Base-by-base conservation (phyloP, 2,888 invertebrate species). In the Neoscelio sp. region DNA sequence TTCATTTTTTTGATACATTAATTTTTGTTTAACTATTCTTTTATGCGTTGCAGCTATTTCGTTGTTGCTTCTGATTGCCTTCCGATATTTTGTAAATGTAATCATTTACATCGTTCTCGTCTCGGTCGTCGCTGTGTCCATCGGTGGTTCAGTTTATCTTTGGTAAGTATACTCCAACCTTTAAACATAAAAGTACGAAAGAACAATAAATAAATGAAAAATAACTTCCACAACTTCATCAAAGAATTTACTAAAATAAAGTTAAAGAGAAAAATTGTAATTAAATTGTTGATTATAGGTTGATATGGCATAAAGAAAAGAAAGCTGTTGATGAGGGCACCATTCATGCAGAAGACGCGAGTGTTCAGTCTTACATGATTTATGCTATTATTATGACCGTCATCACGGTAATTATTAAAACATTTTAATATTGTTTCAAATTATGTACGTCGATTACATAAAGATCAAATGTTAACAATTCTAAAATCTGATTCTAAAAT, bases 31-130 rank as follows among this genome's bases (percentile, higher is more conserved):
- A 13, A 38, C 38, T 18, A 20, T 15, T 18, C n/a, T n/a, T n/a
- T n/a, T n/a, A n/a, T n/a, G n/a, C n/a, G n/a, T 91, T 91, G 75
- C 87, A 93, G 93, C 88, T n/a, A 89, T 93, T 64, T 93, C 94
- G 0, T 83, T 92, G 38, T 80, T 92, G 1, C 90, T 94, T 54
- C 87, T 93, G 65, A 82, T 93, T 10, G 88, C 94, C 18, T 92
- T 94, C 78, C 90, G 94, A 77, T 93, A 91, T 85, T 87, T 93
- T 71, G 94, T 93, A 13, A 92, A 92, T 52, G 87, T 93, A 65
- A 91, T 94, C 10, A 92, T 94, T 71, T 94, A 94, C 92, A 84
- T 93, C n/a, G 91, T 94, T 12, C 88, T 94, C 13, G 85, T 92
- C 38, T 92, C 92, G 7, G 92, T 92, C 5, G 90, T 92, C 6